Evolutionary conservation across 1,140 invertebrate species (phyloP).

Genomic region (Notospermus geniculatus): DNA sequence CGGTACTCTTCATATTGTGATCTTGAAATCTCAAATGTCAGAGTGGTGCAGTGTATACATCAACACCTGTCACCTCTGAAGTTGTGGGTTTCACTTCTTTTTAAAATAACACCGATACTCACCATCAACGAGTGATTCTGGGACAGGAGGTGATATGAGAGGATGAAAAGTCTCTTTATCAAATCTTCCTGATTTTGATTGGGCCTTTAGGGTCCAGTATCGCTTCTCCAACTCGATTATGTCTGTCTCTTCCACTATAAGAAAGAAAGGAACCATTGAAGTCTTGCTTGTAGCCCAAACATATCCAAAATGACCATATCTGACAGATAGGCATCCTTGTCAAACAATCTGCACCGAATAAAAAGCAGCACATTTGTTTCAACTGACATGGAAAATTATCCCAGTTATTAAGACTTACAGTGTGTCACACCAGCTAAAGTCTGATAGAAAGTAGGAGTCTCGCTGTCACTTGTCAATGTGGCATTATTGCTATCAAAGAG

Average conservation of each 20-base stretch:
- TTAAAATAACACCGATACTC: slow-evolving; percentile 19
- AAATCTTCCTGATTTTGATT: slow-evolving; percentile 72
- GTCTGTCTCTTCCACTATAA: slow-evolving; percentile 68
- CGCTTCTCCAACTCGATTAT: slow-evolving; percentile 84
- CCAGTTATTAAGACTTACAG: too few species aligned
- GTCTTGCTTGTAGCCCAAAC: background rate
- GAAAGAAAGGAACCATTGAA: slow-evolving; percentile 19
- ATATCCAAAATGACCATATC: background rate
- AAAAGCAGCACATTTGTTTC: too few species aligned
- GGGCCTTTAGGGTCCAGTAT: slow-evolving; percentile 76
- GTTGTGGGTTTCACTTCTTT: too few species aligned
- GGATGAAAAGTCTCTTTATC: slow-evolving; percentile 71
- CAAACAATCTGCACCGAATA: too few species aligned
- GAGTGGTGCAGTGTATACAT: too few species aligned
- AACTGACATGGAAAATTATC: too few species aligned
- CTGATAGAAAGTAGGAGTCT: slow-evolving; percentile 88
- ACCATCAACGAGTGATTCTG: slow-evolving; percentile 67
- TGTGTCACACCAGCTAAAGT: slow-evolving; percentile 87
- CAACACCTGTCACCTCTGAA: too few species aligned
- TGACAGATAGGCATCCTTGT: too few species aligned
- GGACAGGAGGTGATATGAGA: slow-evolving; percentile 75
- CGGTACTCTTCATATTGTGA: too few species aligned
- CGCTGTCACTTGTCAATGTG: slow-evolving; percentile 73
- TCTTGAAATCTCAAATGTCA: too few species aligned
- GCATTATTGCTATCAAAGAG: slow-evolving; percentile 66